Percentiles rank a stretch among this genome's conserved stretches.
Conservation (phyloP, 2,888 invertebrate species). For the Lochmaea crataegi region DNA sequence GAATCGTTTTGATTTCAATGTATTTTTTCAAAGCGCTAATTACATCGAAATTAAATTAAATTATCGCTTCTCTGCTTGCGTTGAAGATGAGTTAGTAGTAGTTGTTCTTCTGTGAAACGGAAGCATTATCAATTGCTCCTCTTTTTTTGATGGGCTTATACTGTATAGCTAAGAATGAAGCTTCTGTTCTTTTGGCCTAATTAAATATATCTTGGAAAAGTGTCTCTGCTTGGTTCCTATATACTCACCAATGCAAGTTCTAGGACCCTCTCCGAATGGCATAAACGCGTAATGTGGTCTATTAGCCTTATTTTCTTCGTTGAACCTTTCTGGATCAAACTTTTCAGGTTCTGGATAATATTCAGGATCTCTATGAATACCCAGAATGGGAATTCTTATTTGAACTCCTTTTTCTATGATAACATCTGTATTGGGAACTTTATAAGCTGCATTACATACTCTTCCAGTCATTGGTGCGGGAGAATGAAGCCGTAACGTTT, state of each 20-base stretch:
- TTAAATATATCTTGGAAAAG: neutral
- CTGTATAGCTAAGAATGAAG: too few relatives aligned
- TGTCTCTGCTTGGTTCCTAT: too few relatives aligned
- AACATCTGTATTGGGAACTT: conserved; percentile 48
- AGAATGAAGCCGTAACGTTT: conserved; percentile 52
- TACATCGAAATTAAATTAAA: too few relatives aligned
- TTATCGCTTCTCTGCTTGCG: too few relatives aligned
- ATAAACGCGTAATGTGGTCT: conserved; percentile 61
- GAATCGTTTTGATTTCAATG: too few relatives aligned
- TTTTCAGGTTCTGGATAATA: conserved; percentile 69
- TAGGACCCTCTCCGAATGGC: conserved; percentile 71
- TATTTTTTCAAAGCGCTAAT: too few relatives aligned
- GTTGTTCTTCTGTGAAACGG: too few relatives aligned
- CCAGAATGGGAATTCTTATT: conserved; percentile 46
- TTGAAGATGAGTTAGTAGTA: too few relatives aligned
- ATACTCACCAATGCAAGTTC: conserved; percentile 68
- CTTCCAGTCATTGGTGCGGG: conserved; percentile 44
- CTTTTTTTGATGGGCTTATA: too few relatives aligned
- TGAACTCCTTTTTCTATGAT: conserved; percentile 45
- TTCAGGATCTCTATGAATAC: conserved; percentile 52
- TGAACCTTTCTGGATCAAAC: conserved; percentile 73
- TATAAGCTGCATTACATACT: conserved; percentile 49
- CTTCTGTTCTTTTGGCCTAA: too few relatives aligned
- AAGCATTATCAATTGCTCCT: too few relatives aligned
- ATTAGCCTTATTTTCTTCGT: conserved; percentile 66